These are phyloP conservation scores for Kryphioiulus occultus DNA, from an alignment of 2,888 invertebrate genomes.

Conservation along the genomic window DNA sequence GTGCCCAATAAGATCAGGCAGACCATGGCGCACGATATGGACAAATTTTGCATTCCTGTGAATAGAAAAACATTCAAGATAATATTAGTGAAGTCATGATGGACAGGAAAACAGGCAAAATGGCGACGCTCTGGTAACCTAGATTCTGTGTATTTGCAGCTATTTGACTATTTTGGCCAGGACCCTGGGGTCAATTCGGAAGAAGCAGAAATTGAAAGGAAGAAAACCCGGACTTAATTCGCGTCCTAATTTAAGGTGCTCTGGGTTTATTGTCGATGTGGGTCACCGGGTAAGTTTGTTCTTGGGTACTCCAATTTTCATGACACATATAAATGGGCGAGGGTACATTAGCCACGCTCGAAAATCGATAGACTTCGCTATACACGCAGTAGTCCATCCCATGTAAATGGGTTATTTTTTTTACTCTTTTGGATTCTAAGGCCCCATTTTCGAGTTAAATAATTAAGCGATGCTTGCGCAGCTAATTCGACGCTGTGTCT, in stretches of 20 bases:
- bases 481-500: not conserved
- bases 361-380: not conserved
- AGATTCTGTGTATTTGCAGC: not conserved
- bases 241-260: not conserved
- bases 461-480: not conserved
- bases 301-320: not conserved
- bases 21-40: constrained; percentile 92
- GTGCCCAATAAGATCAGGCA: constrained; percentile 87
- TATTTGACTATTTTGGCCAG: not conserved
- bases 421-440: not conserved
- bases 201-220: not conserved
- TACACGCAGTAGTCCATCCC: not conserved
- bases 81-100: not conserved
- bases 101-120: not conserved
- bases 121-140: not conserved
- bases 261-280: not conserved
- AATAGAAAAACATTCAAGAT: not conserved
- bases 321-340: not conserved
- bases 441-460: not conserved
- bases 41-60: constrained; percentile 94
- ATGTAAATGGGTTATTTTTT: not conserved
- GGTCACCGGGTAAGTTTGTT: not conserved
- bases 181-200: not conserved
- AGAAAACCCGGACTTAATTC: not conserved
- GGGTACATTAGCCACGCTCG: not conserved